Evolutionary conservation across 2,888 invertebrate species (phyloP).

Genomic region (Hoplodrina ambigua): DNA sequence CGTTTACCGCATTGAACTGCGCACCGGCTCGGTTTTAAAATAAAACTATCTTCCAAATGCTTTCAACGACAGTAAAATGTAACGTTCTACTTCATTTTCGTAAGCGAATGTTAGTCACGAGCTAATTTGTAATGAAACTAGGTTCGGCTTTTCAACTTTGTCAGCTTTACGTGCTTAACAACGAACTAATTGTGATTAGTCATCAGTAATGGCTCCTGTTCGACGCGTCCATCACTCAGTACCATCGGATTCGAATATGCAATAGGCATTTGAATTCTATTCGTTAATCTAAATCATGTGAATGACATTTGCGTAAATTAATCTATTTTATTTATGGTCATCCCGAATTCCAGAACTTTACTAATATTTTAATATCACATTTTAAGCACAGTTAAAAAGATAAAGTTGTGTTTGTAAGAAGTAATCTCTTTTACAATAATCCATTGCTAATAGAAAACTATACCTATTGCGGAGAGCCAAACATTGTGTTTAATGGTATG

Average conservation of each 20-base stretch:
- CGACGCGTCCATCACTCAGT: constrained; percentile 4
- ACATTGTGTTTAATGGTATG: background rate
- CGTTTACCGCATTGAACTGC: constrained; percentile 26
- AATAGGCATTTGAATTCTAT: background rate
- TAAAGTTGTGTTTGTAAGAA: too few species aligned
- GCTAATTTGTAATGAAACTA: constrained; percentile 7
- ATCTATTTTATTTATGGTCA: background rate
- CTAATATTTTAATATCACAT: background rate
- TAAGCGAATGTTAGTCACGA: background rate
- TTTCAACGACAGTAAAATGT: background rate
- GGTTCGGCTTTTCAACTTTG: constrained; percentile 9
- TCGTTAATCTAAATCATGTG: background rate
- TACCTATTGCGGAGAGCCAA: too few species aligned
- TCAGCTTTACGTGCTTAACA: constrained; percentile 11
- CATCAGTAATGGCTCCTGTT: constrained; percentile 8
- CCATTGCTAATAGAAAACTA: too few species aligned
- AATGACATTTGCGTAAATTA: background rate
- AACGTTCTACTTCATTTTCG: background rate
- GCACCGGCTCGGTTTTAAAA: background rate
- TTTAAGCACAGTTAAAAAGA: background rate
- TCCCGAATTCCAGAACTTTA: background rate
- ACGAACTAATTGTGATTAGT: constrained; percentile 12
- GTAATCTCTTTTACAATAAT: too few species aligned
- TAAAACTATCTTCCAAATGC: constrained; percentile 7
- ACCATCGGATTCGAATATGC: constrained; percentile 1